Evolutionary conservation across 2,888 invertebrate species (phyloP).

Genomic region (Troides aeacus): DNA sequence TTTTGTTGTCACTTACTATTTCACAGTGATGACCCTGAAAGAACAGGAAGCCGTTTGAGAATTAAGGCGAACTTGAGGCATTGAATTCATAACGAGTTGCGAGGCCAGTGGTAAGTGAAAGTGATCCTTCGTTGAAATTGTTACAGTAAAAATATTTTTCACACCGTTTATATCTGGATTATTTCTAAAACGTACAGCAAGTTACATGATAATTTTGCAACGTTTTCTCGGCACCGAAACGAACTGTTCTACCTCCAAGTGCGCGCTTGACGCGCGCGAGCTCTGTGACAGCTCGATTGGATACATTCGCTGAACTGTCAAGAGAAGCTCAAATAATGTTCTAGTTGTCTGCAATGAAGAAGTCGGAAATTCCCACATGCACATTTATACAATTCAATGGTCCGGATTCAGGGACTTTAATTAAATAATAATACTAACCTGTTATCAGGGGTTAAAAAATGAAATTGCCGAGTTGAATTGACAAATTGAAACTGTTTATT

Average conservation of each 20-base stretch:
- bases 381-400: no score
- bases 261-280: background rate
- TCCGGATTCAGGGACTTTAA: no score
- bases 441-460: no score
- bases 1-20: conserved; percentile 35
- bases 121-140: conserved; percentile 6
- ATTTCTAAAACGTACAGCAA: background rate
- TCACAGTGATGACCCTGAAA: conserved; percentile 52
- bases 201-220: conserved; percentile 4
- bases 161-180: background rate
- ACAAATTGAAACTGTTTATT: no score
- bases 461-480: no score
- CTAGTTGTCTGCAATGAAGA: no score
- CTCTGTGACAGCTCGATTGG: conserved; percentile 21
- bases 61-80: conserved; percentile 33
- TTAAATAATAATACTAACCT: no score
- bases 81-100: conserved; percentile 36
- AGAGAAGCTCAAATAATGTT: background rate
- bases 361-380: no score
- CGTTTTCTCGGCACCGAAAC: background rate
- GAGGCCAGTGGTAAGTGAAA: conserved; percentile 18
- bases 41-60: conserved; percentile 45
- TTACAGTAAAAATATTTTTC: background rate
- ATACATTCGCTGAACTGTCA: conserved; percentile 2
- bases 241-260: background rate